Percentiles rank a stretch among this genome's conserved stretches.
These are phyloP conservation scores for Hypocryptadius cinnamomeus DNA, from an alignment of 2,113 vertebrate species.

Conservation along the genomic window DNA sequence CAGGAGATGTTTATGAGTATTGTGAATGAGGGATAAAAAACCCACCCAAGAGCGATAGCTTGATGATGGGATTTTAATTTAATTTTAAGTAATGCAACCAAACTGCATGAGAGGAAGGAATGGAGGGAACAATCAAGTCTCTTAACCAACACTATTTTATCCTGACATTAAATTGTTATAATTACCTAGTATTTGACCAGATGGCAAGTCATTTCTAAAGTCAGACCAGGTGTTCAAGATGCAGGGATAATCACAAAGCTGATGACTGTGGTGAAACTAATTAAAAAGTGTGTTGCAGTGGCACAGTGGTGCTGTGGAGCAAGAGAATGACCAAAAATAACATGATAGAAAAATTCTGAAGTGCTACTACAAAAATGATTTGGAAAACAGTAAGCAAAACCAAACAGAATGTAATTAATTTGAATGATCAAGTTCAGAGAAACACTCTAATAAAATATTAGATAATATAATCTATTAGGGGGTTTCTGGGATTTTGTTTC, in stretches of 20 bases:
- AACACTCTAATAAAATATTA: not conserved
- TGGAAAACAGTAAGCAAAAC: conserved; percentile 27
- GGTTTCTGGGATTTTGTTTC: not conserved
- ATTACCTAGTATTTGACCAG: conserved; percentile 69
- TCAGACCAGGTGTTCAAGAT: conserved; percentile 71
- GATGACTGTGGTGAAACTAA: conserved; percentile 67
- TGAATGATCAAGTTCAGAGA: not conserved
- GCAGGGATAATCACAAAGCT: conserved; percentile 69
- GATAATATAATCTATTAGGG: not conserved
- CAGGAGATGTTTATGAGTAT: not conserved
- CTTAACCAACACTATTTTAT: conserved; percentile 58
- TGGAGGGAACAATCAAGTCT: conserved; percentile 32
- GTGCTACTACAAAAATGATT: not conserved
- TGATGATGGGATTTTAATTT: conserved; percentile 53
- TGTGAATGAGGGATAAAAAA: not conserved
- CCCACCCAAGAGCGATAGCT: not conserved
- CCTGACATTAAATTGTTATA: conserved; percentile 66
- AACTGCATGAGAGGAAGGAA: conserved; percentile 20
- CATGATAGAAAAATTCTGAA: not conserved
- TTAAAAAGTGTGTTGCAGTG: conserved; percentile 56
- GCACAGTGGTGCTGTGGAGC: not conserved
- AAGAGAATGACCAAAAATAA: conserved; percentile 37
- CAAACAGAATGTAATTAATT: conserved; percentile 41
- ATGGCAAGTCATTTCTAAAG: conserved; percentile 71
- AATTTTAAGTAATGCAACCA: conserved; percentile 48